Evolutionary conservation across 2,888 invertebrate species (phyloP).

Genomic region (Proisotoma minuta): DNA sequence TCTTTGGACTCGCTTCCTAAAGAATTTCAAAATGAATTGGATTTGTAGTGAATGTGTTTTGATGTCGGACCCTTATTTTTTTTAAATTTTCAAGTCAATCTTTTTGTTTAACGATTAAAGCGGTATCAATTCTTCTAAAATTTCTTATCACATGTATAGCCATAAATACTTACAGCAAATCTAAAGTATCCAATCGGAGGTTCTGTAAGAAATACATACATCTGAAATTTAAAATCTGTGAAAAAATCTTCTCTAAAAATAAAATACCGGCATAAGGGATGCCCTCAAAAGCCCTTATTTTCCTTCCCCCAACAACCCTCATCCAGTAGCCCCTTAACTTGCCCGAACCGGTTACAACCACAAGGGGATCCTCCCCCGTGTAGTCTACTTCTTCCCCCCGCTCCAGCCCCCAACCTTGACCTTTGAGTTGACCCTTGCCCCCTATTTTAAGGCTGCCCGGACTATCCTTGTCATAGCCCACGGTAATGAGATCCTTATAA

Average conservation of each 20-base stretch:
- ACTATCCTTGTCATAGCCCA: neutral
- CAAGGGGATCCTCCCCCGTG: constrained; percentile 12
- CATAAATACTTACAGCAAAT: constrained; percentile 23
- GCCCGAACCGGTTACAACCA: constrained; percentile 20
- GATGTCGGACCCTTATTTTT: too few species aligned
- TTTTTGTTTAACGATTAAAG: too few species aligned
- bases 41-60: too few species aligned
- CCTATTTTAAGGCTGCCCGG: neutral
- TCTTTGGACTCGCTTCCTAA: constrained; percentile 31
- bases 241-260: too few species aligned
- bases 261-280: constrained; percentile 12
- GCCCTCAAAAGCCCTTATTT: constrained; percentile 39
- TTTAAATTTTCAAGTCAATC: too few species aligned
- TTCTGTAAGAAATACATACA: constrained; percentile 22
- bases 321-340: constrained; percentile 31
- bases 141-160: neutral
- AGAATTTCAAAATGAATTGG: neutral
- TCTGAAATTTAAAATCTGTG: neutral
- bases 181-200: constrained; percentile 24
- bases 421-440: neutral
- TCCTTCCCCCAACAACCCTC: constrained; percentile 30
- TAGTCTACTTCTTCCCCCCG: too few species aligned
- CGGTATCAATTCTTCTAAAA: neutral
- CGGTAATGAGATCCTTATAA: neutral
- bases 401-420: constrained; percentile 12